phyloP scores from a whole-genome alignment of 2,797 vertebrate species.

The Catharus ustulatus region DNA sequence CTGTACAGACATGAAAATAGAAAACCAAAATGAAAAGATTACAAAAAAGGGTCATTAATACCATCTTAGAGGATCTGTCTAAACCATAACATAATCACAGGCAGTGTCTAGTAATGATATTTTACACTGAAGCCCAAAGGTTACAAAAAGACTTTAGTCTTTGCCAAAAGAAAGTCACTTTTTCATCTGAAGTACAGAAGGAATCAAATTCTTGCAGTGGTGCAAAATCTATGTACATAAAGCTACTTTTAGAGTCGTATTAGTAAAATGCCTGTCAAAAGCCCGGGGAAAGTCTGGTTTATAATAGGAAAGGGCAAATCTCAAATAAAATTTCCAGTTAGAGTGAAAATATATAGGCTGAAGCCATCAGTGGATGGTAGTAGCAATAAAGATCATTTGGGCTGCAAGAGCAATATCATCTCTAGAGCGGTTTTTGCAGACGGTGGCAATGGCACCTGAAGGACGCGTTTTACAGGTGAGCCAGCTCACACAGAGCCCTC shows the following conservation, averaged over 20 bases:
- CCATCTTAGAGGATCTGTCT: not conserved
- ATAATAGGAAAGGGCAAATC: not conserved
- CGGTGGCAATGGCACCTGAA: not conserved
- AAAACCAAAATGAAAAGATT: not conserved
- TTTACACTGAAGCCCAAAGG: constrained; percentile 17
- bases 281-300: not conserved
- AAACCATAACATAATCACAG: not conserved
- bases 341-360: not conserved
- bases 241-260: not conserved
- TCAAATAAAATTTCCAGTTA: not conserved
- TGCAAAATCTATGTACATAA: not conserved
- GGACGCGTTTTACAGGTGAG: not conserved
- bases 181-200: not conserved
- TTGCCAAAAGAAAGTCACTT: not conserved
- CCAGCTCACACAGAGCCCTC: not conserved
- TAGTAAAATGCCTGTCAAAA: not conserved
- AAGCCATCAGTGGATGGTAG: not conserved
- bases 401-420: not conserved
- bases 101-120: not conserved
- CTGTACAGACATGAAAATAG: not conserved
- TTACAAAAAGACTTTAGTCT: not conserved
- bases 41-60: not conserved
- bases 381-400: not conserved
- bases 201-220: not conserved
- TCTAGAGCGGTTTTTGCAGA: not conserved